Percentiles rank a stretch among this genome's conserved stretches.
Evolutionary conservation across 2,797 vertebrate genomes (phyloP).

Genomic region (Ptychadena robeensis): DNA sequence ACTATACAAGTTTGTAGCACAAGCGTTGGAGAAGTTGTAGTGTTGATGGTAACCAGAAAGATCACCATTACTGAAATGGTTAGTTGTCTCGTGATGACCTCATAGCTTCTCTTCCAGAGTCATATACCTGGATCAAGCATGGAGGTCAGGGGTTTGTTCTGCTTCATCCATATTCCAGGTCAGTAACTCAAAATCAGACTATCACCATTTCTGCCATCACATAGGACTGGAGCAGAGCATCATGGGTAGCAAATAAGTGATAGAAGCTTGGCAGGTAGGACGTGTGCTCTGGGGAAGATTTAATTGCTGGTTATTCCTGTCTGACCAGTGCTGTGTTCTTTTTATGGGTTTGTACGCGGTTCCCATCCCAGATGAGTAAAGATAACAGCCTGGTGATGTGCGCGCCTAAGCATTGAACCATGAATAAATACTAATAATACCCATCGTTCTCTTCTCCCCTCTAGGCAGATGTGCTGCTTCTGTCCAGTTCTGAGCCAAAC

Average conservation of each 20-base stretch:
- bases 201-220: too few relatives aligned
- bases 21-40: too few relatives aligned
- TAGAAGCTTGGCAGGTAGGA: not conserved
- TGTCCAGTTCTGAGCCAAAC: slow-evolving; percentile 94
- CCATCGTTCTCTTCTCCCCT: not conserved
- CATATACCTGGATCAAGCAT: not conserved
- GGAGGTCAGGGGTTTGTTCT: not conserved
- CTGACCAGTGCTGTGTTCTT: not conserved
- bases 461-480: slow-evolving; percentile 94
- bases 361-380: not conserved
- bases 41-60: too few relatives aligned
- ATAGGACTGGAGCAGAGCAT: not conserved
- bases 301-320: not conserved
- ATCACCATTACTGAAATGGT: not conserved
- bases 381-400: not conserved
- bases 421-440: not conserved
- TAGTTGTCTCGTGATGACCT: not conserved
- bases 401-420: not conserved
- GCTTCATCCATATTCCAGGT: not conserved
- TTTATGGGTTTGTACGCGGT: too few relatives aligned
- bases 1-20: too few relatives aligned
- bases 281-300: too few relatives aligned
- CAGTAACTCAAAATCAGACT: not conserved
- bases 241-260: too few relatives aligned
- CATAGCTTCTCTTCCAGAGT: not conserved